Percentiles rank a stretch among this genome's conserved stretches.
Conservation (phyloP, 92 coral and sea anemone species). For the Bergia puertoricense region DNA sequence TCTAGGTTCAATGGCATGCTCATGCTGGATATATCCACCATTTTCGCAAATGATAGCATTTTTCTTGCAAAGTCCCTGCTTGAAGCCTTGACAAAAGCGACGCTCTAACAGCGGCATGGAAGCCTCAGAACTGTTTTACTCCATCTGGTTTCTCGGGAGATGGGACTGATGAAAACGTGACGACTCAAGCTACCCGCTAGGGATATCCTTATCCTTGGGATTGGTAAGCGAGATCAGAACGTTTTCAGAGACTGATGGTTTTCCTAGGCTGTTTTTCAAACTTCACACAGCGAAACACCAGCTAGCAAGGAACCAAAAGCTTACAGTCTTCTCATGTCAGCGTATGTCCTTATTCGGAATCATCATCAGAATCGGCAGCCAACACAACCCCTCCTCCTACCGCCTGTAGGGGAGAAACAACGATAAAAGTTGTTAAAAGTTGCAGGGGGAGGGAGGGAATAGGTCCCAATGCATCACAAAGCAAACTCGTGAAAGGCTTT, state of each 20-base stretch:
- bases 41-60: neutral
- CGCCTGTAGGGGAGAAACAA: slow-evolving; percentile 26
- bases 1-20: no score
- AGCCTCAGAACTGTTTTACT: no score
- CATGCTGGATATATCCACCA: neutral
- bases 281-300: neutral
- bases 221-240: no score
- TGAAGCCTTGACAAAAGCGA: neutral
- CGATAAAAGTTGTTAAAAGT: neutral
- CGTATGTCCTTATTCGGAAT: slow-evolving; percentile 51
- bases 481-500: neutral
- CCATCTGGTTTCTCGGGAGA: no score
- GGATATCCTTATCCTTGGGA: no score
- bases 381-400: slow-evolving; percentile 65
- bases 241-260: no score
- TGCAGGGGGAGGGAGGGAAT: neutral
- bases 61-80: neutral
- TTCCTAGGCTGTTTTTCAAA: neutral
- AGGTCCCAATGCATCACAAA: neutral
- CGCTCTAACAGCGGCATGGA: neutral
- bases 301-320: neutral
- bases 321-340: neutral
- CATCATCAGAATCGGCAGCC: slow-evolving; percentile 94
- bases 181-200: no score
- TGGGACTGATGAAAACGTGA: no score